Base-by-base conservation (phyloP, 2,797 vertebrate genomes). In the Silurus aristotelis region DNA sequence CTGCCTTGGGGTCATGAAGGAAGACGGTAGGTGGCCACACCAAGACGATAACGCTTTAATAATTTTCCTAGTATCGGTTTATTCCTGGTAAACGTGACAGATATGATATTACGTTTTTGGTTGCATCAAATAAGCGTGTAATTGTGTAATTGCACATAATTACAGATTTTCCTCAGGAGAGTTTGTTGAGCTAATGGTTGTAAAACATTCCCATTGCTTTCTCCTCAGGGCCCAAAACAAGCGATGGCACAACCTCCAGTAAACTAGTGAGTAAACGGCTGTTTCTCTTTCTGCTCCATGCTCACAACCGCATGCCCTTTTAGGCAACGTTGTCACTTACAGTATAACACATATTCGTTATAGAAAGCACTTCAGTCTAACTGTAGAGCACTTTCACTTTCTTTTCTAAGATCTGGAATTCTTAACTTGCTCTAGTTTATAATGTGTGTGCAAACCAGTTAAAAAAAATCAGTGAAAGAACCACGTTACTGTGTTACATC, bases 1-100 rank as follows among this genome's bases (percentile, higher is more conserved):
- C 83, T 99, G 98, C 89, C 95, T 99, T 67, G 98, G 97, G 6
- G 96, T 97, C 61, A 95, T 94, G 80, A 96, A 96, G 92, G 97
- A 99, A 87, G 98, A 99, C n/a, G 96, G 96, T 94, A 67, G 25
- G 63, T 46, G 27, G 46, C 17, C 43, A 66, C 7, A 25, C 8
- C 7, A 25, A 9, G 22, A 25, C 5, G 15, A 8, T 25, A 66
- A 20, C 10, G 7, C 48, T 52, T 52, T 52, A 52, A 52, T 52
- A 7, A 10, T 10, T 52, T 52, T 5, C 1, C 10, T 5, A 52
- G 48, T 12, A 25, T 27, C 15, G 3, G 43, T 48, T 66, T 52
- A 52, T 64, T 80, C 7, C 15, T 8, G 66, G 61, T 20, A 10
- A 67, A 27, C 20, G 46, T 67, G 48, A 67, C 63, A 67, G 17